phyloP scores from a whole-genome alignment of 2,888 invertebrate genomes.

The Himalopsyche anomala region DNA sequence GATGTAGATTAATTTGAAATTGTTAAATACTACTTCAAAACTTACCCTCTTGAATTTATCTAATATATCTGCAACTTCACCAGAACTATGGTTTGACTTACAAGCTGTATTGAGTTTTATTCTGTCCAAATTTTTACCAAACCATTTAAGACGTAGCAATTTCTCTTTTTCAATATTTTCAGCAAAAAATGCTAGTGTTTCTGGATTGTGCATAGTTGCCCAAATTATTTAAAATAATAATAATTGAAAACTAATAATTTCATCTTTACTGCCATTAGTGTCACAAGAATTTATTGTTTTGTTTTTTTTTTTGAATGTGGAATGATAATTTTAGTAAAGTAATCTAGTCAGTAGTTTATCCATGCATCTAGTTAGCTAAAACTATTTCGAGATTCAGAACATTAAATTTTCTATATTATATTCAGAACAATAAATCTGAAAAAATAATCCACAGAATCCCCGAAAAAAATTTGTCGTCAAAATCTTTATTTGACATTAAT shows the following conservation, averaged over 20 bases:
- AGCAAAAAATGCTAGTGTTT: constrained; percentile 46
- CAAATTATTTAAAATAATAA: background rate
- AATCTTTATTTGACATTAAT: too few relatives aligned
- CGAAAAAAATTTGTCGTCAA: too few relatives aligned
- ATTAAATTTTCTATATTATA: too few relatives aligned
- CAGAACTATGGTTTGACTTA: constrained; percentile 4
- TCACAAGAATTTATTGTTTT: background rate
- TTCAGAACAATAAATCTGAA: too few relatives aligned
- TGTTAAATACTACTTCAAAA: background rate
- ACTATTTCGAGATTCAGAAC: too few relatives aligned
- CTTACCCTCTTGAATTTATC: constrained; percentile 51
- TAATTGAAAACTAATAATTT: background rate
- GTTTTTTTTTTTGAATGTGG: background rate
- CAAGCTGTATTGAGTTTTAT: constrained; percentile 42
- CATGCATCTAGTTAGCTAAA: too few relatives aligned
- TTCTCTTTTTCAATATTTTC: constrained; percentile 68
- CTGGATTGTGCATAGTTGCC: background rate
- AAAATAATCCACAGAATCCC: too few relatives aligned
- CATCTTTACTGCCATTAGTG: background rate
- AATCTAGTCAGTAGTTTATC: too few relatives aligned
- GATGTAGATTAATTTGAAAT: background rate
- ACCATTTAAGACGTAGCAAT: constrained; percentile 70
- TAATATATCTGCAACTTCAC: constrained; percentile 48
- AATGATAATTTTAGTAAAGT: background rate
- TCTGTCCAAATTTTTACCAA: constrained; percentile 68